Evolutionary conservation across 1,140 invertebrate species (phyloP).

Genomic region (Manduca sexta): DNA sequence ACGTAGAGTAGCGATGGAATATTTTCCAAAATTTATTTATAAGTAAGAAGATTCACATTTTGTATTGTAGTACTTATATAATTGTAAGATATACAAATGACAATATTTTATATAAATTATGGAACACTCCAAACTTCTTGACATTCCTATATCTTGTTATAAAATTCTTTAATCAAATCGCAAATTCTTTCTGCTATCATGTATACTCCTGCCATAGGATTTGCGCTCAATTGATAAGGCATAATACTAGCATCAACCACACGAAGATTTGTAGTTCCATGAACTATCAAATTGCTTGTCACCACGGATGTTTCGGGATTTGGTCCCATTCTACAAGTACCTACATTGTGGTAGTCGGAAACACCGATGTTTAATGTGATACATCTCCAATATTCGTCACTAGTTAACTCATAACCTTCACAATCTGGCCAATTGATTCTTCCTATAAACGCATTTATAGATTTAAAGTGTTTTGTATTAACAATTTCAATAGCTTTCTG

Average conservation of each 20-base stretch:
- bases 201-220: not conserved
- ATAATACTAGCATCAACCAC: not conserved
- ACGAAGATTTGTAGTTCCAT: not conserved
- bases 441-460: slow-evolving; percentile 45
- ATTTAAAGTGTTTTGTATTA: slow-evolving; percentile 50
- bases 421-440: slow-evolving; percentile 54
- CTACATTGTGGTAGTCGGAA: slow-evolving; percentile 79
- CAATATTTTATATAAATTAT: too few relatives aligned
- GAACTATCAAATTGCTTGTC: not conserved
- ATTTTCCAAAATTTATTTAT: too few relatives aligned
- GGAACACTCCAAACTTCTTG: too few relatives aligned
- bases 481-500: slow-evolving; percentile 47
- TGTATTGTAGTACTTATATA: too few relatives aligned
- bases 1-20: too few relatives aligned
- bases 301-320: slow-evolving; percentile 28
- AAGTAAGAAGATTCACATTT: too few relatives aligned
- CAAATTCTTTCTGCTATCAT: not conserved
- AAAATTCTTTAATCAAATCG: not conserved
- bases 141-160: too few relatives aligned
- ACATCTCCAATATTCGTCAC: slow-evolving; percentile 77
- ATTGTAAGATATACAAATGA: too few relatives aligned
- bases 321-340: slow-evolving; percentile 87
- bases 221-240: not conserved
- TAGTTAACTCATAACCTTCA: slow-evolving; percentile 52
- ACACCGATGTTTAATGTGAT: slow-evolving; percentile 76